phyloP scores from a whole-genome alignment of 2,888 invertebrate species.

The Rugalucina vietnamica region DNA sequence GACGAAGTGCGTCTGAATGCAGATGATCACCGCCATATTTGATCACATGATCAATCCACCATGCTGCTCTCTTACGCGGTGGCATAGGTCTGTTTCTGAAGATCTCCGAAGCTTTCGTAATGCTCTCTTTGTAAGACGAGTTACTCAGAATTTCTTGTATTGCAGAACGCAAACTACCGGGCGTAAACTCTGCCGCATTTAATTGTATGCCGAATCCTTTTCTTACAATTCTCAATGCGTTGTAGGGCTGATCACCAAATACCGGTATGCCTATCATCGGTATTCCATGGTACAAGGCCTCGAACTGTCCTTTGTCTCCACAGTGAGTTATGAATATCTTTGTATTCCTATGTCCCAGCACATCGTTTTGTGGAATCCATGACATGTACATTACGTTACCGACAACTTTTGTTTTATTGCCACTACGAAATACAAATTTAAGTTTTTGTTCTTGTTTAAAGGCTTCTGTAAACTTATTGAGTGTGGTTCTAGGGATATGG shows the following conservation, averaged over 20 bases:
- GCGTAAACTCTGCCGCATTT: slow-evolving; percentile 49
- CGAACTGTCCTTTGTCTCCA: slow-evolving; percentile 66
- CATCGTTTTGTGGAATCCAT: slow-evolving; percentile 72
- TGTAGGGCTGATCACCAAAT: slow-evolving; percentile 64
- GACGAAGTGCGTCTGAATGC: not conserved
- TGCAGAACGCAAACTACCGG: no score
- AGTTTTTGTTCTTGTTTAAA: slow-evolving; percentile 47
- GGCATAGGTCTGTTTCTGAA: not conserved
- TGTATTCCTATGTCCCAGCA: slow-evolving; percentile 65
- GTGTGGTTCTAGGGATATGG: slow-evolving; percentile 41
- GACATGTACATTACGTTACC: slow-evolving; percentile 34
- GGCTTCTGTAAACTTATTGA: slow-evolving; percentile 44
- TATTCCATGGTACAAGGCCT: slow-evolving; percentile 44
- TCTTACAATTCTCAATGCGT: slow-evolving; percentile 51
- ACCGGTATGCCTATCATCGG: slow-evolving; percentile 70
- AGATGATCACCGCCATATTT: not conserved
- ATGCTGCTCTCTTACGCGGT: not conserved
- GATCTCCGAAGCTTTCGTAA: not conserved
- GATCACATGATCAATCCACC: no score
- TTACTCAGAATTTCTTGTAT: not conserved
- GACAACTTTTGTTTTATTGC: slow-evolving; percentile 16
- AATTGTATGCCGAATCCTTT: slow-evolving; percentile 64
- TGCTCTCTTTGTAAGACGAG: not conserved
- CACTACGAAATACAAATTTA: slow-evolving; percentile 40
- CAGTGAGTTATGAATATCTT: slow-evolving; percentile 72